Evolutionary conservation across 2,113 vertebrate genomes (phyloP), one percentile per base, ranked within the genome.

Genomic region (Nesogale talazaci): DNA sequence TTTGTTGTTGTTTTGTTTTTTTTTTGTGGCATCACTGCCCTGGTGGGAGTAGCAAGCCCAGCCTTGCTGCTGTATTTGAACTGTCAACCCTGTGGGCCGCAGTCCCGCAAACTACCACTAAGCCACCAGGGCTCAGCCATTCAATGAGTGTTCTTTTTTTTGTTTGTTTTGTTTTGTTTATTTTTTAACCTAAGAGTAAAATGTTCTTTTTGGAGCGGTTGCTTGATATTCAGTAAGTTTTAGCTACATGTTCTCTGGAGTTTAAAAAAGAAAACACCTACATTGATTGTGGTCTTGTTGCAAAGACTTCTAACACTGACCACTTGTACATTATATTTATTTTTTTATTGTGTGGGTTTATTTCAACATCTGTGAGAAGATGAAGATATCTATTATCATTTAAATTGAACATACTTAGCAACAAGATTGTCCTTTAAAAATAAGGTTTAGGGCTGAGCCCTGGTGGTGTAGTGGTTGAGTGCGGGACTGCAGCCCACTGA

Each of bases 371-470:
- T 83, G 5, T 89, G n/a, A 70, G 8, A 8, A 83, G 76, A 92
- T 42, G 78, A 88, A 91, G 90, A 79, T 86, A 92, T 10, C 5
- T 92, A 80, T 7, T 69, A 2, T 87, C 12, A 57, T 61, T 78
- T 83, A 94, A 94, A 86, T 52, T 57, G 34, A 84, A 76, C 56
- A 83, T 93, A 86, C 57, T 94, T 96, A 84, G 79, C 90, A 86
- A 86, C 57, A 19, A 92, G 19, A 59, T 78, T 31, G 87, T 84
- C 29, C 34, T 89, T 83, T 89, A 89, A 52, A 90, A 65, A 69
- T 87, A 7, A 82, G 2, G 86, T 86, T 90, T 85, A 36, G 75
- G 92, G 86, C n/a, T n/a, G n/a, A n/a, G n/a, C n/a, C n/a, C n/a
- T n/a, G n/a, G n/a, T n/a, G n/a, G n/a, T n/a, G n/a, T n/a, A n/a